Base-by-base conservation (phyloP, 2,113 vertebrate genomes). In the Erythrocercus mccallii region DNA sequence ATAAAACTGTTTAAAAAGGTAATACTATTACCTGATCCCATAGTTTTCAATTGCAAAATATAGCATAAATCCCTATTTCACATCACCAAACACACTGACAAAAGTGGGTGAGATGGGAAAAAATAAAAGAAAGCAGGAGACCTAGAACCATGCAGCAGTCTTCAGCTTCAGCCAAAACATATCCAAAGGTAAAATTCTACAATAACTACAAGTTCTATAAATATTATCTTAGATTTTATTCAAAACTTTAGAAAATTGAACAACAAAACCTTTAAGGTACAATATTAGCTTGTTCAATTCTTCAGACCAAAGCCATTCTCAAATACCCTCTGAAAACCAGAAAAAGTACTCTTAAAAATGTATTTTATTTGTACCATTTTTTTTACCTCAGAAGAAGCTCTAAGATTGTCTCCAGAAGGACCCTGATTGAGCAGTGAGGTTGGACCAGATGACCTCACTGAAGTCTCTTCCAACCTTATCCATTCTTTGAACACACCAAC, bases 231-330 rank as follows among this genome's bases (percentile, higher is more conserved):
- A 28, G 15, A 23, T 82, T 80, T 62, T 76, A 81, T 30, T 84
- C 14, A 81, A 84, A 79, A 19, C 9, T 38, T 73, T 71, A 74
- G 35, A 27, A 87, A 84, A 79, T 4, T n/a, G 31, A 79, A 74
- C 7, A 64, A 38, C 10, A 60, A 54, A 84, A 84, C 20, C 8
- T 70, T 37, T 62, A 71, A 40, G 10, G 15, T 42, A 13, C 20
- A 73, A 6, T 20, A 56, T n/a, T n/a, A 27, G 11, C 11, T 54
- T 44, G n/a, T 45, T 91, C 28, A 69, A 22, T 23, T 77, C 37
- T 56, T 72, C 0, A 0, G 15, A 64, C 9, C 15, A 66, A 35
- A 81, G 33, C 24, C 5, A 84, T 13, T 60, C 68, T 7, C 3
- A 4, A 79, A 65, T 7, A 45, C 15, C 27, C 16, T 9, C 19